phyloP scores from a whole-genome alignment of 2,888 invertebrate genomes.

The Coenonympha arcania region DNA sequence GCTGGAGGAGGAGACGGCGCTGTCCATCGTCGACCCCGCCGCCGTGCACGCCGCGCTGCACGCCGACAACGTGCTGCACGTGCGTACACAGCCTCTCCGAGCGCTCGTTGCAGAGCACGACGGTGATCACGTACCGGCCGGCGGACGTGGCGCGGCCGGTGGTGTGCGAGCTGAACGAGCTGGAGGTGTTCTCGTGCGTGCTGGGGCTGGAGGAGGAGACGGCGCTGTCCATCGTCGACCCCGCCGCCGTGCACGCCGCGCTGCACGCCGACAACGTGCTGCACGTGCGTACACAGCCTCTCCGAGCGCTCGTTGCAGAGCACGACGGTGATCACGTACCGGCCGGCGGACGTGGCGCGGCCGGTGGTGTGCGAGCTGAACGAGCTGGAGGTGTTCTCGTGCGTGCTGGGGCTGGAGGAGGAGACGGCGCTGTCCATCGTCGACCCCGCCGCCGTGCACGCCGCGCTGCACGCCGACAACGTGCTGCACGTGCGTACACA shows the following conservation, averaged over 20 bases:
- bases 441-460: slow-evolving; percentile 89
- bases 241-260: slow-evolving; percentile 86
- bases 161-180: slow-evolving; percentile 88
- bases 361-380: slow-evolving; percentile 89
- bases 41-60: slow-evolving; percentile 84
- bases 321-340: slow-evolving; percentile 91
- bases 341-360: no score
- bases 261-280: slow-evolving; percentile 70
- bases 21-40: slow-evolving; percentile 95
- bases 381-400: slow-evolving; percentile 94
- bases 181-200: slow-evolving; percentile 95
- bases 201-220: slow-evolving; percentile 93
- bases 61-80: slow-evolving; percentile 64
- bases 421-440: slow-evolving; percentile 95
- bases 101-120: slow-evolving; percentile 90
- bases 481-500: slow-evolving; percentile 57
- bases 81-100: slow-evolving; percentile 30
- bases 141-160: no score
- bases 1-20: slow-evolving; percentile 91
- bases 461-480: slow-evolving; percentile 76
- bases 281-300: slow-evolving; percentile 46
- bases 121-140: slow-evolving; percentile 88
- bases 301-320: no score
- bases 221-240: slow-evolving; percentile 94
- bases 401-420: slow-evolving; percentile 90